phyloP scores from a whole-genome alignment of 2,113 vertebrate genomes.

The Sylvilagus bachmani region DNA sequence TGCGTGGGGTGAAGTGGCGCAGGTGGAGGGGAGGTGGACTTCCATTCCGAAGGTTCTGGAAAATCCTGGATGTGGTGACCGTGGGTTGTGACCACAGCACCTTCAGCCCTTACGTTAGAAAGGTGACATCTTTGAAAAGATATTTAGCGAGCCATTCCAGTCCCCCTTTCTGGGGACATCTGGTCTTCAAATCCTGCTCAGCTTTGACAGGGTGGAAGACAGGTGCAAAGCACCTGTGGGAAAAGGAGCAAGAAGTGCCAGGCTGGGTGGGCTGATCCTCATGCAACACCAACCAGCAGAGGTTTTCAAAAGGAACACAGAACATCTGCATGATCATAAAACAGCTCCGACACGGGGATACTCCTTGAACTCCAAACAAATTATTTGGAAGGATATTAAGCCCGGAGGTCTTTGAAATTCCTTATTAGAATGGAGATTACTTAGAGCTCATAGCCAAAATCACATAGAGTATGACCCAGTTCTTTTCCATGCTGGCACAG shows the following conservation, averaged over 20 bases:
- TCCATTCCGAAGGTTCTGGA: background rate
- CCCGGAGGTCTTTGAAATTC: conserved; percentile 65
- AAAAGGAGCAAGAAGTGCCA: background rate
- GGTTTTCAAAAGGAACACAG: conserved; percentile 17
- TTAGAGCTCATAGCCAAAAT: conserved; percentile 66
- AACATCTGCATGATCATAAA: background rate
- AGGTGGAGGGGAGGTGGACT: fast-evolving
- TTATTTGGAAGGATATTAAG: conserved; percentile 54
- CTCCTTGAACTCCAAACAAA: conserved; percentile 63
- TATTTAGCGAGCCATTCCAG: background rate
- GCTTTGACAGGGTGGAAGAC: background rate
- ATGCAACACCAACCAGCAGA: background rate
- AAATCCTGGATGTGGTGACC: background rate
- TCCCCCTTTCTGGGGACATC: background rate
- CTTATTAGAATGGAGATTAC: conserved; percentile 75
- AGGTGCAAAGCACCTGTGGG: background rate
- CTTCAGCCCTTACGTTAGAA: background rate
- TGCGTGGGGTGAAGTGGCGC: fast-evolving
- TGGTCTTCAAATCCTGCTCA: background rate
- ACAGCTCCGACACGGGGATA: background rate
- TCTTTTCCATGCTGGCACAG: conserved; percentile 59
- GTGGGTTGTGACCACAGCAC: background rate
- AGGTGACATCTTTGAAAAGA: background rate
- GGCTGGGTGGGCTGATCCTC: background rate
- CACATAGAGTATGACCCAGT: conserved; percentile 57